These are phyloP conservation scores for Gila orcuttii DNA, from an alignment of 2,113 vertebrate genomes.

Conservation along the genomic window DNA sequence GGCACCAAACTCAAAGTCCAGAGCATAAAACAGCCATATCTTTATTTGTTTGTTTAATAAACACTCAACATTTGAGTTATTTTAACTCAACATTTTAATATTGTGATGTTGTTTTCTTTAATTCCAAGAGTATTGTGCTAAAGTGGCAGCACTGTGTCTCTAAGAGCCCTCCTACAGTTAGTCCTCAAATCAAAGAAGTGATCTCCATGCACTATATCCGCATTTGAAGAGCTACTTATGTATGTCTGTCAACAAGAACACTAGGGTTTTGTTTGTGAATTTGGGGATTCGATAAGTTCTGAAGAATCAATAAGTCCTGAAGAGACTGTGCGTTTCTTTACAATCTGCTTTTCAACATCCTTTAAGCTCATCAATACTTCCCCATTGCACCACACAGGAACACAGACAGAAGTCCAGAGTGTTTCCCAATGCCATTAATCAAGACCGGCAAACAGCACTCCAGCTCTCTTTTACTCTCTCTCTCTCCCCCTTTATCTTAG, in stretches of 20 bases:
- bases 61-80: background rate
- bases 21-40: background rate
- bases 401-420: conserved; percentile 15
- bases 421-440: conserved; percentile 25
- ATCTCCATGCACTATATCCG: background rate
- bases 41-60: conserved; percentile 9
- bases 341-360: conserved; percentile 2
- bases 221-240: conserved; percentile 39
- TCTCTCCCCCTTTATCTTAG: background rate
- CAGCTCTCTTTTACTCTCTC: background rate
- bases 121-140: conserved; percentile 5
- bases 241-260: conserved; percentile 29
- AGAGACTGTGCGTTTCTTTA: conserved; percentile 3
- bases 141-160: background rate
- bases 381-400: conserved; percentile 11
- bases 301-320: conserved; percentile 22
- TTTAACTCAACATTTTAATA: background rate
- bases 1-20: background rate
- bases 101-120: background rate
- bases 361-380: conserved; percentile 25
- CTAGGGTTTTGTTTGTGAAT: conserved; percentile 27
- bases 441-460: background rate
- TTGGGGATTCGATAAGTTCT: conserved; percentile 8
- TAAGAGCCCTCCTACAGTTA: background rate
- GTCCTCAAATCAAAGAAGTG: conserved; percentile 10